A percentile compares a stretch with the other conserved stretches of the same genome.
Evolutionary conservation across 2,113 vertebrate species (phyloP).

Genomic region (Upupa epops): DNA sequence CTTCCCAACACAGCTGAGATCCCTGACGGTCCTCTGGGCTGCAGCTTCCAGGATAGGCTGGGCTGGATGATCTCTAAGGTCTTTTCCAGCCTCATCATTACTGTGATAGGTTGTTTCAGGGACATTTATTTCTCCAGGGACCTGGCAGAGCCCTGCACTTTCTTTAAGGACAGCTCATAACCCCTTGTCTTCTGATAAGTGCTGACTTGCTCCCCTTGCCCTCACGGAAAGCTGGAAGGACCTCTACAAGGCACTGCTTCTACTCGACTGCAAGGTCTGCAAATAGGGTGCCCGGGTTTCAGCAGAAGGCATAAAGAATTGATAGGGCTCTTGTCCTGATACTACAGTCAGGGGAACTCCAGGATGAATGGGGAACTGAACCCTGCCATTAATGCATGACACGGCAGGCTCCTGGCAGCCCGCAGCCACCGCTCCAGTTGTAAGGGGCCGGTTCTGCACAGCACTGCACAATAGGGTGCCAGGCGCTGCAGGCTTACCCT

Average conservation of each 20-base stretch:
- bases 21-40: background rate
- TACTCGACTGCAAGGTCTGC: background rate
- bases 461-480: too few species aligned
- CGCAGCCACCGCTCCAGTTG: background rate
- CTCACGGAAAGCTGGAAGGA: background rate
- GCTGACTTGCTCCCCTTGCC: background rate
- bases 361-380: background rate
- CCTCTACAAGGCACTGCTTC: background rate
- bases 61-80: too few species aligned
- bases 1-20: background rate
- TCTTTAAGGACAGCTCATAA: background rate
- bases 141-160: background rate
- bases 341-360: background rate
- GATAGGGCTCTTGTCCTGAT: background rate
- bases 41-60: background rate
- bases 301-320: background rate
- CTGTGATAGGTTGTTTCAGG: background rate
- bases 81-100: too few species aligned
- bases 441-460: background rate
- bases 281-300: background rate
- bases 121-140: background rate
- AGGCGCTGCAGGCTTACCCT: too few species aligned
- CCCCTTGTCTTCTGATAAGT: background rate
- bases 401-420: background rate
- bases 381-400: background rate